These are phyloP conservation scores for Carapus acus DNA, from an alignment of 2,797 vertebrate genomes.

Conservation along the genomic window DNA sequence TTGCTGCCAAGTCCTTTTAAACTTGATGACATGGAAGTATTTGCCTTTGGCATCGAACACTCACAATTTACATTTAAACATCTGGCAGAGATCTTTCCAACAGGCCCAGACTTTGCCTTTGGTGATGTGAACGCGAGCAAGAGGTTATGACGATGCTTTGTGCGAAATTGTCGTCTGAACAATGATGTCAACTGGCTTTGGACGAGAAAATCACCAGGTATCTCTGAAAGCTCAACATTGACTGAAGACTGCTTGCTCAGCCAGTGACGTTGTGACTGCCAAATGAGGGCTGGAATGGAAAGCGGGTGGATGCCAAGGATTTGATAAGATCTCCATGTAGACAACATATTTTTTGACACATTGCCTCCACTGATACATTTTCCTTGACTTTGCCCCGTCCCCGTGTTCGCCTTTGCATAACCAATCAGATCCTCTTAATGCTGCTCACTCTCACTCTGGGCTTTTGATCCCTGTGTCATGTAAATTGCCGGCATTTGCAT, in stretches of 20 bases:
- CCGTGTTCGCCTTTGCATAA: conserved; percentile 14
- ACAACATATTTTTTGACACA: conserved; percentile 14
- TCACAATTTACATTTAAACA: conserved; percentile 44
- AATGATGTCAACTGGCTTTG: conserved; percentile 23
- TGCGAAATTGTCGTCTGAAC: conserved; percentile 13
- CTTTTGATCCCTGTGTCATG: conserved; percentile 19
- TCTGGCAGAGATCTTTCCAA: conserved; percentile 33
- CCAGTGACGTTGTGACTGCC: conserved; percentile 34
- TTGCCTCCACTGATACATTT: conserved; percentile 8
- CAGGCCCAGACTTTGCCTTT: conserved; percentile 23
- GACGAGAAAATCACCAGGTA: conserved; percentile 18
- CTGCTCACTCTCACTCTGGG: conserved; percentile 13
- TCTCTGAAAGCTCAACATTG: conserved; percentile 8
- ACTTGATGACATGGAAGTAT: conserved; percentile 44
- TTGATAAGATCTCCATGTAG: conserved; percentile 16
- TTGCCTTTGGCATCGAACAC: conserved; percentile 46
- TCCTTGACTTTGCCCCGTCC: conserved; percentile 7
- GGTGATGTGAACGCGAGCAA: conserved; percentile 21
- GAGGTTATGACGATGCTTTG: conserved; percentile 38
- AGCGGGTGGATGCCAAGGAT: conserved; percentile 4
- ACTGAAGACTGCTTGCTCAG: no score
- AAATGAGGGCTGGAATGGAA: conserved; percentile 17
- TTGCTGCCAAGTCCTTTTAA: conserved; percentile 44
- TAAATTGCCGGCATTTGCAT: conserved; percentile 36
- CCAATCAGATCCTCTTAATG: conserved; percentile 17